Evolutionary conservation across 2,888 invertebrate species (phyloP).

Genomic region (Drosophila neotestacea): DNA sequence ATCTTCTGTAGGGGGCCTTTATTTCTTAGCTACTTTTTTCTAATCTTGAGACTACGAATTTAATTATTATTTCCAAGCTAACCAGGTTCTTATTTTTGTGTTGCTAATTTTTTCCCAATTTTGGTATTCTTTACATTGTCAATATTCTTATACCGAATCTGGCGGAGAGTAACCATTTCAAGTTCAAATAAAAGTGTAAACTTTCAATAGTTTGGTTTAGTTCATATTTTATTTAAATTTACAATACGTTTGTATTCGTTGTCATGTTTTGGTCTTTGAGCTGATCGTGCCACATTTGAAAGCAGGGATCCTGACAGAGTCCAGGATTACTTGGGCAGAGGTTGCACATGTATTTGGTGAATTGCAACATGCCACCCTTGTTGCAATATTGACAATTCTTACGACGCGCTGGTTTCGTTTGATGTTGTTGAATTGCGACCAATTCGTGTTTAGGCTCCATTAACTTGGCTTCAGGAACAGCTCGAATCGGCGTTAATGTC

Average conservation of each 20-base stretch:
- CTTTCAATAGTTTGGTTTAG: neutral
- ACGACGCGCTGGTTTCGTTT: slow-evolving; percentile 54
- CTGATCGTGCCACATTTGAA: slow-evolving; percentile 69
- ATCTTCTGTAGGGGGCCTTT: too few species aligned
- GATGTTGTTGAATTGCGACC: slow-evolving; percentile 44
- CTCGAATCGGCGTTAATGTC: neutral
- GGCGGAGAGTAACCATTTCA: neutral
- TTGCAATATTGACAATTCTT: slow-evolving; percentile 71
- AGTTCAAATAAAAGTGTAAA: neutral
- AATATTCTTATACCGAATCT: too few species aligned
- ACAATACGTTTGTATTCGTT: slow-evolving; percentile 12
- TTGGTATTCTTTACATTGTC: too few species aligned
- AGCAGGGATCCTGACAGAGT: slow-evolving; percentile 69
- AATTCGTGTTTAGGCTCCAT: slow-evolving; percentile 42
- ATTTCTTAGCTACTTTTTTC: too few species aligned
- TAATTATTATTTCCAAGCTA: too few species aligned
- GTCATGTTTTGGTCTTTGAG: slow-evolving; percentile 26
- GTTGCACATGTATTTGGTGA: slow-evolving; percentile 66
- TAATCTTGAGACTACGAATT: too few species aligned
- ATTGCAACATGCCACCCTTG: slow-evolving; percentile 69
- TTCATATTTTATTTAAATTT: slow-evolving; percentile 3
- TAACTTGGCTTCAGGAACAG: neutral
- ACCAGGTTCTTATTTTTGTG: too few species aligned
- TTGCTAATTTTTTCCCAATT: too few species aligned
- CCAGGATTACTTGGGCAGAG: slow-evolving; percentile 69